Evolutionary conservation across 2,888 invertebrate species (phyloP), one percentile per base, ranked within the genome.

Genomic region (Pantelozetes paolii): DNA sequence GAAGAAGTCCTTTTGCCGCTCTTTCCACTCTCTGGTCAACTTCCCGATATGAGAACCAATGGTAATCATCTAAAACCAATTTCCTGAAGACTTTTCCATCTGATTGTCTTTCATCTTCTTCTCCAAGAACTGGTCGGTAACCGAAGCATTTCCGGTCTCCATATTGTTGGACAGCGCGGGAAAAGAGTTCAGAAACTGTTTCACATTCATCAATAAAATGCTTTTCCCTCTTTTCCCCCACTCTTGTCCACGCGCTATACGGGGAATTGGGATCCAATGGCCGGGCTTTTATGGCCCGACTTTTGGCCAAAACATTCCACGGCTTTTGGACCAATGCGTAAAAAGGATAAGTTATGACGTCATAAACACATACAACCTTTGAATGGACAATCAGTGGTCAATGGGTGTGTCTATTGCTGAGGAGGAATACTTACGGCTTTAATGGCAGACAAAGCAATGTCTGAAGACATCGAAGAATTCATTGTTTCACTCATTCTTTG

Each of bases 31-130:
- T 85, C 15, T 84, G 83, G 80, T 92, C 89, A 3, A 92, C 88
- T 79, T 92, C 90, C 40, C 84, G 83, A 83, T 88, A 96, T 6
- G 90, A 88, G 78, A 90, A 89, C 96, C 96, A 98, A 79, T 87
- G 86, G 84, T 97, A 98, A 50, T 91, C 89, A 71, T 96, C 97
- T 88, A 96, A 88, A 80, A 91, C 90, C 84, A 92, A 92, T 89
- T 98, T 98, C 84, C 96, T 96, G 82, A 98, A 98, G 71, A 96
- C 87, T 77, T 94, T 87, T 69, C 98, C 98, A 81, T 94, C 95
- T 1, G 92, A 89, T 82, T 98, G 97, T 18, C 89, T 84, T 82
- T 99, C 98, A 81, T 97, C 94, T 82, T 94, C 93, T 82, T 96
- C 97, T 75, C 90, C 89, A 57, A 95, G 86, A 79, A 96, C 90